A percentile compares a stretch with the other conserved stretches of the same genome.
phyloP scores from a whole-genome alignment of 2,888 invertebrate genomes.

The Syrista parreyssii region DNA sequence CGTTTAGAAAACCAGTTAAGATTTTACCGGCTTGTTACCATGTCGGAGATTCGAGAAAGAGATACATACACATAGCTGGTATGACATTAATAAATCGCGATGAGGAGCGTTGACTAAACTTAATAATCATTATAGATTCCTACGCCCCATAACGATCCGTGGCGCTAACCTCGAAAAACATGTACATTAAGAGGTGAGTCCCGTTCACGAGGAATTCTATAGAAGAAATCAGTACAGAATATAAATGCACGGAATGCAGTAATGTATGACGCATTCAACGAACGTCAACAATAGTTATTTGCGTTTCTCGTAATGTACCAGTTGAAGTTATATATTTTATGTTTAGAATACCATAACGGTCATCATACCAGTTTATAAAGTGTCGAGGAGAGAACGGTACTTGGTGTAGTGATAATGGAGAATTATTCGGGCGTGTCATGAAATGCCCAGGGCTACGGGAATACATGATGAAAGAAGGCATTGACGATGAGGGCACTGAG shows the following conservation, averaged over 20 bases:
- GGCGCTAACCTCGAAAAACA: background rate
- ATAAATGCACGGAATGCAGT: background rate
- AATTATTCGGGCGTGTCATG: background rate
- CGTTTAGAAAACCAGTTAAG: background rate
- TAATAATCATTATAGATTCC: background rate
- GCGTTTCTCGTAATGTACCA: background rate
- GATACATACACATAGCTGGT: background rate
- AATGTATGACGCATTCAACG: background rate
- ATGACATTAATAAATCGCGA: background rate
- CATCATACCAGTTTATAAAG: background rate
- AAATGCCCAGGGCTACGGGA: background rate
- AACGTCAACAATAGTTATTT: background rate
- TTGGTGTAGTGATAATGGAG: background rate
- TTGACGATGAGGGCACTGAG: background rate
- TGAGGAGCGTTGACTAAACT: background rate
- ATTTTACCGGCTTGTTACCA: background rate
- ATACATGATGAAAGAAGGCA: background rate
- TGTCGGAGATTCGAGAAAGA: background rate
- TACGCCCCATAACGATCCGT: background rate
- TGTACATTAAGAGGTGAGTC: background rate
- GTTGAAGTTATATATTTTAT: background rate
- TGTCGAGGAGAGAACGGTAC: background rate
- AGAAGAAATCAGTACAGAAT: background rate
- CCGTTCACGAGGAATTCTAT: background rate
- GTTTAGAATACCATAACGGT: background rate